Base-by-base conservation (phyloP, 2,113 vertebrate species). In the Podarcis cretensis region DNA sequence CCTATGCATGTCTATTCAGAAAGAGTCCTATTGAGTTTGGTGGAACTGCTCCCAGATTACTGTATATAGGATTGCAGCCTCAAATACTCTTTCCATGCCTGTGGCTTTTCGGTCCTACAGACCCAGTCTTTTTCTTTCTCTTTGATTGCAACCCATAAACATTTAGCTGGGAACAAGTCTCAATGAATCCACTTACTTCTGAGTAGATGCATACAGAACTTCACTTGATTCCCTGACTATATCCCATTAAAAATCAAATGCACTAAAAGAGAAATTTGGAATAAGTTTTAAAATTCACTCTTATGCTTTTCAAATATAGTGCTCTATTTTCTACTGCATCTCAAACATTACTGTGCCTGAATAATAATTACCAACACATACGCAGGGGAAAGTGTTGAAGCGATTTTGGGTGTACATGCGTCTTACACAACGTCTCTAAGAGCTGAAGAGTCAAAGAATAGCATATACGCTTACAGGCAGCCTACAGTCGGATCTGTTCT, bases 61-160 rank as follows among this genome's bases (percentile, higher is more conserved):
- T 23, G 20, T 40, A 37, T 7, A 37, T 40, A 75, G 32, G 74
- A 74, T 14, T 14, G 5, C 18, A 75, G 18, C 6, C 30, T 75
- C 40, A 74, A 84, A 76, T 37, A 78, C 32, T 30, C 89, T 87
- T 92, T 12, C 25, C 63, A 54, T 0, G 63, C 81, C 82, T 71
- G 25, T 86, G 91, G 86, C 4, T 30, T 88, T 78, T 0, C 63
- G 5, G 12, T 35, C 32, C n/a, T 40, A n/a, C 20, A 27, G 32
- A 21, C 86, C 25, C 83, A 81, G n/a, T 25, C 83, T 63, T 10
- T 2, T 27, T 74, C 90, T 88, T 43, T 89, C 71, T 89, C 75
- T 85, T 90, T 27, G 37, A 63, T 20, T 63, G 59, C 59, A 63
- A 63, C 59, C 59, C 59, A 63, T 63, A 63, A 14, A 63, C 18